These are phyloP conservation scores for Pongo pygmaeus DNA, from an alignment of 2,113 vertebrate species.

Conservation along the genomic window DNA sequence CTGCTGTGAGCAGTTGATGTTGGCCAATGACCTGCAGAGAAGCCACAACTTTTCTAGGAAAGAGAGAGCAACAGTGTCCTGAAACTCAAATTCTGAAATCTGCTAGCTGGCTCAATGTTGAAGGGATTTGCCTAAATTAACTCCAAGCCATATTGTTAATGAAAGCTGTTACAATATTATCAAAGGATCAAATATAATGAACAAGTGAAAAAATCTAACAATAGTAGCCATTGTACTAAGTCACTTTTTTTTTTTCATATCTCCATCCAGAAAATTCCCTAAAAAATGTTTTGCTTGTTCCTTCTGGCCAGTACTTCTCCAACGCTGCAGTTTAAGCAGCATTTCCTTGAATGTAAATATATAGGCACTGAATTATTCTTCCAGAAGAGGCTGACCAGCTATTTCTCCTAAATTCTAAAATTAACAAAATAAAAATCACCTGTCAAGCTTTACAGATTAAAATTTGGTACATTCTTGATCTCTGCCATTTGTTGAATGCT, in stretches of 20 bases:
- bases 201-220: background rate
- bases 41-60: background rate
- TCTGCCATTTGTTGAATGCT: background rate
- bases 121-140: background rate
- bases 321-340: background rate
- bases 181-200: background rate
- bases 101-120: background rate
- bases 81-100: background rate
- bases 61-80: background rate
- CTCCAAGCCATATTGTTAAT: background rate
- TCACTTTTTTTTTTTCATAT: background rate
- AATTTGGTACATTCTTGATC: background rate
- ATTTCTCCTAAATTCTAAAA: slow-evolving; percentile 8
- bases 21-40: background rate
- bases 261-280: background rate
- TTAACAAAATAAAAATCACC: background rate
- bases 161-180: background rate
- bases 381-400: background rate
- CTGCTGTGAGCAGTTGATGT: background rate
- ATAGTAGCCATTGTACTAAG: background rate
- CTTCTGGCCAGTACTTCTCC: background rate
- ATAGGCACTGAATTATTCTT: background rate
- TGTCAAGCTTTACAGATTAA: background rate
- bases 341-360: background rate
- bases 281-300: background rate